Conservation (phyloP, 2,797 vertebrate species). For the Crocidura indochinensis region DNA sequence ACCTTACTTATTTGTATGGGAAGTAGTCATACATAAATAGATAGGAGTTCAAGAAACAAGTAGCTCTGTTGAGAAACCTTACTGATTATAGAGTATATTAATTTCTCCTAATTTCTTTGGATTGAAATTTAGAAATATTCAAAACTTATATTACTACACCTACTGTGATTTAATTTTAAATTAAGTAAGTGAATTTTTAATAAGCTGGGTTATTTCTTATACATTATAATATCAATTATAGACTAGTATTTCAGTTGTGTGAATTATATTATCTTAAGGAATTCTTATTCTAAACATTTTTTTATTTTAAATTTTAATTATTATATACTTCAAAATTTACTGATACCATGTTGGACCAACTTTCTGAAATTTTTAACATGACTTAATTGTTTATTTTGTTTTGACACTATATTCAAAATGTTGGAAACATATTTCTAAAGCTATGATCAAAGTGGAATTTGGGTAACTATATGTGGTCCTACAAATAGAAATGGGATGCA, state of each 20-base stretch:
- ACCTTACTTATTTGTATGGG: neutral
- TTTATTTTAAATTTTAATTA: constrained; percentile 27
- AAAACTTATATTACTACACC: neutral
- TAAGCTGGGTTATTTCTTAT: neutral
- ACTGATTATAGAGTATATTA: neutral
- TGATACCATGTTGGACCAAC: neutral
- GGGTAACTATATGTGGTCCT: no score
- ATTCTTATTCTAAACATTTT: constrained; percentile 14
- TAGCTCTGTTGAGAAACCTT: neutral
- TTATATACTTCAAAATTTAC: constrained; percentile 41
- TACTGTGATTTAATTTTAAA: neutral
- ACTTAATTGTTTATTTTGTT: neutral
- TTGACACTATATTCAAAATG: no score
- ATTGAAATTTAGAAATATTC: constrained; percentile 15
- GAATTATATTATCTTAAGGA: constrained; percentile 15
- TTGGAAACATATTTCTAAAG: no score
- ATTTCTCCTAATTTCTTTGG: neutral
- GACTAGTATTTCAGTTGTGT: neutral
- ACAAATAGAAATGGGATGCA: no score
- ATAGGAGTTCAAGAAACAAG: neutral
- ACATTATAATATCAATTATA: neutral
- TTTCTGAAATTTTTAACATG: constrained; percentile 50
- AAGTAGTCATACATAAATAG: neutral
- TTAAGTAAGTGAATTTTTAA: constrained; percentile 29
- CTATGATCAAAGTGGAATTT: no score